Conservation (phyloP, 1,140 invertebrate species). For the Drosophila micromelanica region DNA sequence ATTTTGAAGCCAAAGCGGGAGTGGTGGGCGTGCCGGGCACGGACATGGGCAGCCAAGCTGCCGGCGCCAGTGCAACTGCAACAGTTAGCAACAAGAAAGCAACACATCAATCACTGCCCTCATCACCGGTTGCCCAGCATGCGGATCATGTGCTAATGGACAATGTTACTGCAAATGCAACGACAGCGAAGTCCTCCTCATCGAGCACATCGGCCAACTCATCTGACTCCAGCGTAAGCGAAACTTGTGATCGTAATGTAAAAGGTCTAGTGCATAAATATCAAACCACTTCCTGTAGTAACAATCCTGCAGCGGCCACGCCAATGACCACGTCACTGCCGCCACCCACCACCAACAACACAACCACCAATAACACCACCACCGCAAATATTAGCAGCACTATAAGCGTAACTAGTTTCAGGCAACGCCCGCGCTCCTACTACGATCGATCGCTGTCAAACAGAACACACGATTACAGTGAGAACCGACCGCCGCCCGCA, state of each 20-base stretch:
- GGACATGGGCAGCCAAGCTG: constrained; percentile 42
- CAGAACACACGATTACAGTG: constrained; percentile 86
- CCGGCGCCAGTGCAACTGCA: constrained; percentile 61
- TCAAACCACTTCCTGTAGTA: constrained; percentile 85
- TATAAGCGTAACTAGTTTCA: constrained; percentile 61
- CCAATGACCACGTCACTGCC: constrained; percentile 52
- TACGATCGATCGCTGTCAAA: constrained; percentile 86
- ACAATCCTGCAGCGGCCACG: constrained; percentile 46
- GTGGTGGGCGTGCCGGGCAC: constrained; percentile 40
- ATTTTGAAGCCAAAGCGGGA: constrained; percentile 92
- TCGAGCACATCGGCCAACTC: constrained; percentile 77
- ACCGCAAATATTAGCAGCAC: constrained; percentile 35
- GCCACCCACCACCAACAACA: constrained; percentile 40
- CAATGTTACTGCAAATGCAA: constrained; percentile 15
- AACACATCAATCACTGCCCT: constrained; percentile 81
- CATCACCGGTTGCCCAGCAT: constrained; percentile 82
- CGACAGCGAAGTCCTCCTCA: constrained; percentile 39
- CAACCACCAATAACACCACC: constrained; percentile 26
- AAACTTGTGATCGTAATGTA: constrained; percentile 88
- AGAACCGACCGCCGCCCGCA: constrained; percentile 74
- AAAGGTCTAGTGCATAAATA: constrained; percentile 90
- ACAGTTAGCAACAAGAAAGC: constrained; percentile 36
- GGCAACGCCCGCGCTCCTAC: constrained; percentile 85
- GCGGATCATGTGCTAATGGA: constrained; percentile 61
- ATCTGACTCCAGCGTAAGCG: constrained; percentile 78